Conservation (phyloP, 2,888 invertebrate genomes). For the Drosophila mimica region DNA sequence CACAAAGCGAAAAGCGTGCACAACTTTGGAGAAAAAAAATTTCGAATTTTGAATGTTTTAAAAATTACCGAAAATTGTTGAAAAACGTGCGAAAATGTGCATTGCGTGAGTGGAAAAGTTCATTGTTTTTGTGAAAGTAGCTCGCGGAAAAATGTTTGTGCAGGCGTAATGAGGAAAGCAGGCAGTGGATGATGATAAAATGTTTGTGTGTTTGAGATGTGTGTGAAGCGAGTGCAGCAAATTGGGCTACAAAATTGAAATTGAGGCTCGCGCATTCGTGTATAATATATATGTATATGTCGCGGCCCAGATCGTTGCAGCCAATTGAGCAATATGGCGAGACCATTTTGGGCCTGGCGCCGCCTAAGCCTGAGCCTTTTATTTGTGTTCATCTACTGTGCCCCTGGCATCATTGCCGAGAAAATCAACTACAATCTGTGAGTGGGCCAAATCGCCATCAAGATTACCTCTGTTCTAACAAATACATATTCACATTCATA, state of each 20-base stretch:
- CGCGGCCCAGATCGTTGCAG: constrained; percentile 59
- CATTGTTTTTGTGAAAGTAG: constrained; percentile 3
- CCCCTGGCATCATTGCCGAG: constrained; percentile 82
- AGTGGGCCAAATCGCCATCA: constrained; percentile 48
- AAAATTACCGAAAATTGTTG: constrained; percentile 7
- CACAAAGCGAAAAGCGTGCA: constrained; percentile 10
- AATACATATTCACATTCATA: constrained; percentile 8
- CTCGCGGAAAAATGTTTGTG: constrained; percentile 27
- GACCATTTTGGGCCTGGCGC: constrained; percentile 66
- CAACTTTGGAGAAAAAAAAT: constrained; percentile 1
- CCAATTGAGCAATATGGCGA: constrained; percentile 58
- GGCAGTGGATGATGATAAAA: constrained; percentile 30
- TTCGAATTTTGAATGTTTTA: background rate
- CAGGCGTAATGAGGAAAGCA: constrained; percentile 25
- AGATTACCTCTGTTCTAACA: background rate
- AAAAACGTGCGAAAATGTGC: constrained; percentile 30
- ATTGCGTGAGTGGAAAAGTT: constrained; percentile 19
- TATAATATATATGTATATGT: constrained; percentile 75
- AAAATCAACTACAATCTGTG: constrained; percentile 85
- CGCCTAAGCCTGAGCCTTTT: constrained; percentile 68
- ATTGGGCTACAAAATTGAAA: constrained; percentile 46
- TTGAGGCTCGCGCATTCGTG: constrained; percentile 40
- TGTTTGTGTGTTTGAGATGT: constrained; percentile 21
- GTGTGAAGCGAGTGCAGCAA: constrained; percentile 42
- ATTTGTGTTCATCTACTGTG: constrained; percentile 80